These are phyloP conservation scores for Eleutherodactylus coqui DNA, from an alignment of 2,797 vertebrate species.

Conservation along the genomic window DNA sequence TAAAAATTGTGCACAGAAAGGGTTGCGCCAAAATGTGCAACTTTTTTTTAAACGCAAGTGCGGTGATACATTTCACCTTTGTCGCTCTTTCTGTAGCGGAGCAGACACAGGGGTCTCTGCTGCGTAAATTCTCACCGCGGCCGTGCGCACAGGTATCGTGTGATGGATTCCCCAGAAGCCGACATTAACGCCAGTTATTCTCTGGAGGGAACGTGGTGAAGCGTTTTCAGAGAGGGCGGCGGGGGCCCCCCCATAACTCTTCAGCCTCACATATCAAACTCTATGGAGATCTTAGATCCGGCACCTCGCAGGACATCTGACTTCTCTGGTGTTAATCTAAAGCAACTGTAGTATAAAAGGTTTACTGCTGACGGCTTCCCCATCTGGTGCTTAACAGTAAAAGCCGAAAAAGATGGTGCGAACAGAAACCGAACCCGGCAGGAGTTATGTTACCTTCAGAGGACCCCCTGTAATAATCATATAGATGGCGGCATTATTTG, in stretches of 20 bases:
- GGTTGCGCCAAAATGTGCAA: too few relatives aligned
- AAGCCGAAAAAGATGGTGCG: constrained; percentile 2
- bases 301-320: constrained; percentile 43
- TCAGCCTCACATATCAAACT: constrained; percentile 44
- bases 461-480: not conserved
- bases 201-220: constrained; percentile 12
- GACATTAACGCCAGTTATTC: constrained; percentile 17
- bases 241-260: not conserved
- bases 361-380: not conserved
- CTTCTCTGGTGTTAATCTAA: constrained; percentile 53
- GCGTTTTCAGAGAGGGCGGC: constrained; percentile 4
- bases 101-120: not conserved
- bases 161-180: constrained; percentile 45
- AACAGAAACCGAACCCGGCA: constrained; percentile 5
- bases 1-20: too few relatives aligned
- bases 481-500: not conserved
- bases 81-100: not conserved
- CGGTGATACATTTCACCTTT: too few relatives aligned
- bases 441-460: constrained; percentile 11
- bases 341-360: constrained; percentile 46
- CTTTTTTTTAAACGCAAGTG: too few relatives aligned
- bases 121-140: not conserved
- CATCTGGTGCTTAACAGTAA: constrained; percentile 18
- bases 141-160: not conserved
- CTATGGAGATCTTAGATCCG: constrained; percentile 7